Conservation (phyloP, 2,113 vertebrate genomes). For the Ailurus styani region DNA sequence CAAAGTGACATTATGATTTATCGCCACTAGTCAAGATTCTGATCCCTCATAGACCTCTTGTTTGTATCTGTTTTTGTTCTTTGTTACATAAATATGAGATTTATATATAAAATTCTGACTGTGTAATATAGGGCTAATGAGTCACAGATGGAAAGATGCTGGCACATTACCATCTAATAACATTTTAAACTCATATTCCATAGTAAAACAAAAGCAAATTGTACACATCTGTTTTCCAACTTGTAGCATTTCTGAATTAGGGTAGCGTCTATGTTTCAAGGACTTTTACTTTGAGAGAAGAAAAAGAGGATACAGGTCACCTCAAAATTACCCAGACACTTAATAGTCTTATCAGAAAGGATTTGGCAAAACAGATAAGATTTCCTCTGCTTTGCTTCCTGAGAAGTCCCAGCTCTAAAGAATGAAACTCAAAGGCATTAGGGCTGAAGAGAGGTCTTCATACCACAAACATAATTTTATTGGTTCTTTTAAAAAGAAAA, state of each 20-base stretch:
- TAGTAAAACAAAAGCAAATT: conserved; percentile 79
- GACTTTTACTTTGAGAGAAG: conserved; percentile 57
- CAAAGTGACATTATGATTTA: conserved; percentile 67
- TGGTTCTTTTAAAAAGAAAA: conserved; percentile 28
- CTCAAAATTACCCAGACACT: conserved; percentile 10
- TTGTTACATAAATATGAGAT: conserved; percentile 63
- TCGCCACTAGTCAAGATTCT: conserved; percentile 65
- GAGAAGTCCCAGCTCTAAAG: background rate
- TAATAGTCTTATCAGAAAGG: background rate
- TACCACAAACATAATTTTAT: background rate
- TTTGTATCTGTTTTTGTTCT: conserved; percentile 78
- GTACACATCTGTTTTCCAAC: conserved; percentile 79
- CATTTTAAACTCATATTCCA: conserved; percentile 78
- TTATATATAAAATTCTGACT: conserved; percentile 73
- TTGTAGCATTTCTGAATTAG: conserved; percentile 68
- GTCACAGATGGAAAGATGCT: conserved; percentile 83
- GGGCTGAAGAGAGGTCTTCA: background rate
- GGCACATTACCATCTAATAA: conserved; percentile 78
- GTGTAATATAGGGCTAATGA: conserved; percentile 81
- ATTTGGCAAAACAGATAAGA: background rate
- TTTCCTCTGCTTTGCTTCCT: background rate
- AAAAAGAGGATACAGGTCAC: conserved; percentile 59
- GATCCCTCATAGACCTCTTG: conserved; percentile 62
- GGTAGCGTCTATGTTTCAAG: conserved; percentile 58
- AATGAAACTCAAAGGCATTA: background rate